Conservation (phyloP, 53 echinoderm and acorn worm genomes). For the Zoroaster sp. region DNA sequence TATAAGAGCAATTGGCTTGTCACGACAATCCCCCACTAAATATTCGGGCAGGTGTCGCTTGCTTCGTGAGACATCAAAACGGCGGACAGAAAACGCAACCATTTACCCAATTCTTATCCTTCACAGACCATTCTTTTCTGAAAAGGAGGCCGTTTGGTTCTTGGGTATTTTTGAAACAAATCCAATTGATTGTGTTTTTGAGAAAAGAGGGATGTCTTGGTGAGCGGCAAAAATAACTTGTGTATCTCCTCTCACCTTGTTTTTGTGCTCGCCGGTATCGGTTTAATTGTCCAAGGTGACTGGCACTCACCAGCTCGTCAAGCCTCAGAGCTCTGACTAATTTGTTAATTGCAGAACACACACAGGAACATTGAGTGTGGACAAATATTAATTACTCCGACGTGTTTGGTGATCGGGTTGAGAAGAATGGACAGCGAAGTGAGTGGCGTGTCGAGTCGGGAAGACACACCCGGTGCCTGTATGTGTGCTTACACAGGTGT, state of each 20-base stretch:
- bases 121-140: background rate
- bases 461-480: background rate
- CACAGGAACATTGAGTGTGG: slow-evolving; percentile 16
- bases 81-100: background rate
- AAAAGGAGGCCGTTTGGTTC: background rate
- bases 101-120: background rate
- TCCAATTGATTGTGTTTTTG: background rate
- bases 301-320: background rate
- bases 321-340: background rate
- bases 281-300: slow-evolving; percentile 2
- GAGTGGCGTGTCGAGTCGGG: background rate
- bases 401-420: slow-evolving; percentile 4
- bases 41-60: background rate
- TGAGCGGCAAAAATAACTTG: background rate
- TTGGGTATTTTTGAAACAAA: background rate
- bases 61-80: background rate
- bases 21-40: background rate
- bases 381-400: slow-evolving; percentile 42
- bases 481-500: slow-evolving; percentile 32
- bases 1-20: too few species aligned
- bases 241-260: slow-evolving; percentile 30
- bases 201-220: background rate
- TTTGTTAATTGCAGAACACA: slow-evolving; percentile 47
- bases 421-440: background rate
- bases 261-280: slow-evolving; percentile 25